Evolutionary conservation across 2,888 invertebrate species (phyloP).

Genomic region (Patella depressa): DNA sequence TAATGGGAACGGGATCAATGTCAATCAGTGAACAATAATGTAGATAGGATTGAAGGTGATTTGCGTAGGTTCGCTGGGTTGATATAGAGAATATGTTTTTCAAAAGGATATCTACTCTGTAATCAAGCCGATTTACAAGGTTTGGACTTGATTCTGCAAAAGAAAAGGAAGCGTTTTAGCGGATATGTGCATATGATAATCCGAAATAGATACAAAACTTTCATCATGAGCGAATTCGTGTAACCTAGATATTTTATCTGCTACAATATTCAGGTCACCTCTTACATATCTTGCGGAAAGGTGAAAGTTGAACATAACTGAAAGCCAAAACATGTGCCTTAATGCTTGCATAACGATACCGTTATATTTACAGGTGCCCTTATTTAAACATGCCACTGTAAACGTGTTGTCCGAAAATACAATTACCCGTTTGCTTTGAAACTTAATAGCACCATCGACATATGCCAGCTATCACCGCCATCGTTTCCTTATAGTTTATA

Average conservation of each 20-base stretch:
- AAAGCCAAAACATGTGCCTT: background rate
- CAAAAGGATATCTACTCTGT: conserved; percentile 12
- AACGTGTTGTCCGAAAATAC: background rate
- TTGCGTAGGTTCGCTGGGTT: conserved; percentile 21
- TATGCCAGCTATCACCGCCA: background rate
- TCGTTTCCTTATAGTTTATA: conserved; percentile 3
- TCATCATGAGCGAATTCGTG: background rate
- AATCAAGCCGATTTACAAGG: conserved; percentile 7
- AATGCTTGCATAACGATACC: background rate
- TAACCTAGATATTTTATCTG: background rate
- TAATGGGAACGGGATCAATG: conserved; percentile 16
- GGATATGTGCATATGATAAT: conserved; percentile 12
- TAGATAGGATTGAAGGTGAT: conserved; percentile 17
- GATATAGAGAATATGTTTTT: conserved; percentile 20
- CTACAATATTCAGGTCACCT: background rate
- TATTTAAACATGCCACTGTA: background rate
- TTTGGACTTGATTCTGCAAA: conserved; percentile 15
- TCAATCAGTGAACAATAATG: conserved; percentile 14
- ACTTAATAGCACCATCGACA: background rate
- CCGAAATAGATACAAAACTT: too few relatives aligned
- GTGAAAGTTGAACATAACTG: background rate
- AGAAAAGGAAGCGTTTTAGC: conserved; percentile 3
- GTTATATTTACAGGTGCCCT: background rate
- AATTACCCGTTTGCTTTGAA: background rate
- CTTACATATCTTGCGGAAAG: background rate